Conservation (phyloP, 2,888 invertebrate genomes). For the Mesochorus sp. region DNA sequence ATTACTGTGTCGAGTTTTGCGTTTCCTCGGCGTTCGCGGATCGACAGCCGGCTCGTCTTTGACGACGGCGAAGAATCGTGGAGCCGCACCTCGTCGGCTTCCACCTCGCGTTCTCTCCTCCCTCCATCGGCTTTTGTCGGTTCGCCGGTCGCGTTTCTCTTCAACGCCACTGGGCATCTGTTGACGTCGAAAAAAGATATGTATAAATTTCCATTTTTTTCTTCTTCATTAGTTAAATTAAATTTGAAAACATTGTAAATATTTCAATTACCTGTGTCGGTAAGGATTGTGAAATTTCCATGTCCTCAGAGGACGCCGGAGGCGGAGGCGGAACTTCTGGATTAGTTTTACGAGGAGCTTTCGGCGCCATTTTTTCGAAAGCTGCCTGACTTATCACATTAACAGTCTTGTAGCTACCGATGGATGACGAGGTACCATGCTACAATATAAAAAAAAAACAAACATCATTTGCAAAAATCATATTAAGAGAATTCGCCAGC, state of each 20-base stretch:
- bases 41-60: conserved; percentile 88
- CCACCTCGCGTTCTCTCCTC: conserved; percentile 68
- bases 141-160: conserved; percentile 72
- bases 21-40: conserved; percentile 89
- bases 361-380: conserved; percentile 90
- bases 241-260: no score
- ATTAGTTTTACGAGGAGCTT: conserved; percentile 86
- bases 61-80: conserved; percentile 96
- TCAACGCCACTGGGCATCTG: conserved; percentile 62
- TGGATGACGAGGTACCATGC: conserved; percentile 82
- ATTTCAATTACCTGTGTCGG: conserved; percentile 71
- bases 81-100: conserved; percentile 84
- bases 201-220: background rate
- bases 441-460: conserved; percentile 65
- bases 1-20: conserved; percentile 94
- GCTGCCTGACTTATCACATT: conserved; percentile 94
- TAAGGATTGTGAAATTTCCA: conserved; percentile 72
- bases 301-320: conserved; percentile 83
- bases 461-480: conserved; percentile 16
- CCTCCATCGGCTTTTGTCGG: conserved; percentile 72
- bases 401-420: conserved; percentile 90
- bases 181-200: background rate
- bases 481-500: background rate
- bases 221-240: background rate
- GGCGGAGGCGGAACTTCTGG: conserved; percentile 93